A percentile compares a stretch with the other conserved stretches of the same genome.
Evolutionary conservation across 2,113 vertebrate species (phyloP).

Genomic region (Origma solitaria): DNA sequence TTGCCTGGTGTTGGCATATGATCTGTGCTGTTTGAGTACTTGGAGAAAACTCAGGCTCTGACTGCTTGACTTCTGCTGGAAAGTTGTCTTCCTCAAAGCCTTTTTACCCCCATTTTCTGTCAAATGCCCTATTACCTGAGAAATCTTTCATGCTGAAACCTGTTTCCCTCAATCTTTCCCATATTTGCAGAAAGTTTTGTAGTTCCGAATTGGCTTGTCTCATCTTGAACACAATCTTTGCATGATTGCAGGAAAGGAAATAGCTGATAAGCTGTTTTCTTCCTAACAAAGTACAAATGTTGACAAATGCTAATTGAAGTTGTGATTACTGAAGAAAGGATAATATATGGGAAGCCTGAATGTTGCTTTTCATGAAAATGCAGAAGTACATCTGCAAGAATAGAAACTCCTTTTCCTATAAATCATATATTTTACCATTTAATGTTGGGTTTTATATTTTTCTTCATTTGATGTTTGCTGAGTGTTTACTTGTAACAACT

Average conservation of each 20-base stretch:
- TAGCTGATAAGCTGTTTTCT: not conserved
- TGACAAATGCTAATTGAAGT: constrained; percentile 4
- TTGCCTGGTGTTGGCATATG: not conserved
- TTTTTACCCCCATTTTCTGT: not conserved
- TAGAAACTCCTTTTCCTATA: not conserved
- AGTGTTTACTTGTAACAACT: not conserved
- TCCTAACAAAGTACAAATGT: not conserved
- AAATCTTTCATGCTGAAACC: not conserved
- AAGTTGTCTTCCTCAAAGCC: not conserved
- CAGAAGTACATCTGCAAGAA: not conserved
- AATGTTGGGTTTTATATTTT: not conserved
- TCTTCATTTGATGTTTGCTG: not conserved
- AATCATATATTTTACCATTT: not conserved
- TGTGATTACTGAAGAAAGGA: not conserved
- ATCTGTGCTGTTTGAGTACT: not conserved
- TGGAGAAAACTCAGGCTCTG: not conserved
- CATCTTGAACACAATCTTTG: not conserved
- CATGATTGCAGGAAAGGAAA: constrained; percentile 11
- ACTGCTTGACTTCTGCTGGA: not conserved
- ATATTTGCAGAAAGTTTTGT: not conserved
- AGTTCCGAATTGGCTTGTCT: not conserved
- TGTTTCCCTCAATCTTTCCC: not conserved
- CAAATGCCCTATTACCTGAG: not conserved
- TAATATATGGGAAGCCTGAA: not conserved
- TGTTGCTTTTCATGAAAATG: not conserved